Evolutionary conservation across 2,888 invertebrate genomes (phyloP).

Genomic region (Osmoderma eremita): DNA sequence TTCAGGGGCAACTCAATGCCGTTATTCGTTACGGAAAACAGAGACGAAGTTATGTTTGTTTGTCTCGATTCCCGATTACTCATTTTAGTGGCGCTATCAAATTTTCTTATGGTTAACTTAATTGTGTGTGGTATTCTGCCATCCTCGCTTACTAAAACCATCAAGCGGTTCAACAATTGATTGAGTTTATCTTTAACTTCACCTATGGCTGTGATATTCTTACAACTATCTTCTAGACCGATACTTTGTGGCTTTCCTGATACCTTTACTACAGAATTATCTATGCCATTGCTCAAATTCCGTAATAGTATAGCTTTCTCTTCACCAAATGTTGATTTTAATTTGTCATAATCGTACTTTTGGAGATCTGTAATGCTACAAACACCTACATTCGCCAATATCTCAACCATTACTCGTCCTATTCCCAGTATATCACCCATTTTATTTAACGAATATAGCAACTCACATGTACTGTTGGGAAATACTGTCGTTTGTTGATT

Average conservation of each 20-base stretch:
- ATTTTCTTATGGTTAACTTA: slow-evolving; percentile 79
- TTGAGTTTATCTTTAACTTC: slow-evolving; percentile 80
- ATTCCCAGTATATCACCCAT: slow-evolving; percentile 79
- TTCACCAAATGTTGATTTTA: slow-evolving; percentile 69
- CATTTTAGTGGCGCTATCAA: slow-evolving; percentile 72
- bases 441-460: slow-evolving; percentile 73
- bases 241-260: slow-evolving; percentile 83
- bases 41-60: slow-evolving; percentile 75
- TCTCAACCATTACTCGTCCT: slow-evolving; percentile 75
- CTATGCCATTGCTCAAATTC: slow-evolving; percentile 79
- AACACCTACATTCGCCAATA: slow-evolving; percentile 74
- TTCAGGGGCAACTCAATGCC: slow-evolving; percentile 64
- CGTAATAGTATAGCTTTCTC: slow-evolving; percentile 77
- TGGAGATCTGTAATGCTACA: slow-evolving; percentile 75
- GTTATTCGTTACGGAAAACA: slow-evolving; percentile 64
- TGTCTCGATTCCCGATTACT: slow-evolving; percentile 81
- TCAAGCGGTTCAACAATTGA: slow-evolving; percentile 74
- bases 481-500: slow-evolving; percentile 84
- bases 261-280: slow-evolving; percentile 76
- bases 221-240: slow-evolving; percentile 82
- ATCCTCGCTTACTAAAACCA: slow-evolving; percentile 79
- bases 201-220: slow-evolving; percentile 75
- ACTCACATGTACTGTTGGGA: slow-evolving; percentile 73
- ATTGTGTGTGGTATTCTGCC: slow-evolving; percentile 81
- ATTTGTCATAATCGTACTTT: slow-evolving; percentile 69